Conservation (phyloP, 2,797 vertebrate species). For the Coregonus suidteri region DNA sequence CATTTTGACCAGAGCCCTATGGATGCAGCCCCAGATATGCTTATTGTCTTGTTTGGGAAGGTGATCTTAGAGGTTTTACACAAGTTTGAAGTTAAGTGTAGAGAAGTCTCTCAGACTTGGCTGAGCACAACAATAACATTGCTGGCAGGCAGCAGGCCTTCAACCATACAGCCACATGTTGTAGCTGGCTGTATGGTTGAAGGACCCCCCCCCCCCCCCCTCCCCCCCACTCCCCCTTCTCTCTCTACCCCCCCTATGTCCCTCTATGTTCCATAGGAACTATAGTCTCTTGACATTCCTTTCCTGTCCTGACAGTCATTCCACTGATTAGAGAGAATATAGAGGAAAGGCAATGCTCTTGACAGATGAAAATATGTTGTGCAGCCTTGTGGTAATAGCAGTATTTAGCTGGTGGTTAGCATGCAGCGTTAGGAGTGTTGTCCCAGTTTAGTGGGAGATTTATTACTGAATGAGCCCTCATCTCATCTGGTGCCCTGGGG, state of each 20-base stretch:
- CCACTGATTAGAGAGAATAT: conserved; percentile 36
- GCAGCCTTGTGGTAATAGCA: conserved; percentile 27
- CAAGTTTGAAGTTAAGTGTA: not conserved
- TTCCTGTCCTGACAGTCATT: conserved; percentile 46
- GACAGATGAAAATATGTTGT: conserved; percentile 28
- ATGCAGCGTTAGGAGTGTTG: not conserved
- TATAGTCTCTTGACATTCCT: conserved; percentile 48
- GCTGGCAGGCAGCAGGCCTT: conserved; percentile 58
- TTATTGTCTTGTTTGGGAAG: no score
- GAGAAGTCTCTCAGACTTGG: conserved; percentile 30
- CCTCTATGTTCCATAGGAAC: conserved; percentile 51
- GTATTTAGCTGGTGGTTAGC: conserved; percentile 9
- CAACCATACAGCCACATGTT: conserved; percentile 56
- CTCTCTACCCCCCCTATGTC: conserved; percentile 24
- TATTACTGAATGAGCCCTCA: conserved; percentile 14
- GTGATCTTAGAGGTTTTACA: not conserved
- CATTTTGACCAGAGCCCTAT: not conserved
- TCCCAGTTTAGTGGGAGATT: conserved; percentile 10
- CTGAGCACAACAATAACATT: conserved; percentile 48
- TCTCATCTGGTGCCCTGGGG: conserved; percentile 25
- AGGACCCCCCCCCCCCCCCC: no score
- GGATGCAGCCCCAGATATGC: no score
- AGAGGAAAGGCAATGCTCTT: not conserved
- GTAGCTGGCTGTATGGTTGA: conserved; percentile 32
- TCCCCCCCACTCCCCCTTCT: not conserved